Percentiles rank a stretch among this genome's conserved stretches.
Evolutionary conservation across 2,113 vertebrate species (phyloP).

Genomic region (Orcinus orca): DNA sequence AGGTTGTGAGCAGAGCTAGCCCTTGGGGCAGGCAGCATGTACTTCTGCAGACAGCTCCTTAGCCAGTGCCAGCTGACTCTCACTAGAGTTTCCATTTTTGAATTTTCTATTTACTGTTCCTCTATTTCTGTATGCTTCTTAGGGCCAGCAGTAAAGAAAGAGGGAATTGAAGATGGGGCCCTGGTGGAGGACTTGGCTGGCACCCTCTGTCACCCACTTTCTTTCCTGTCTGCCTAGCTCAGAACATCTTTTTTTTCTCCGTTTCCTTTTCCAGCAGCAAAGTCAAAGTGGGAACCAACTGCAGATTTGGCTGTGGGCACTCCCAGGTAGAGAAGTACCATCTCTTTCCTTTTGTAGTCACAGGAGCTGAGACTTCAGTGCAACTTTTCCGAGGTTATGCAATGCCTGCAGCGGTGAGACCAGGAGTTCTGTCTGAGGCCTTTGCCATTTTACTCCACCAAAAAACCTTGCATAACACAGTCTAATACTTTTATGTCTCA

Average conservation of each 20-base stretch:
- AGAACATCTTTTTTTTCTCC: not conserved
- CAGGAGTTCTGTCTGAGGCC: conserved; percentile 40
- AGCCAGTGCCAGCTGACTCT: not conserved
- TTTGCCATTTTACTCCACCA: conserved; percentile 51
- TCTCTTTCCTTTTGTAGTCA: not conserved
- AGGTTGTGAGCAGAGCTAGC: not conserved
- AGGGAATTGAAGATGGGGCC: not conserved
- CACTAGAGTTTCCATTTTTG: not conserved
- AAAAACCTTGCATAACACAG: conserved; percentile 36
- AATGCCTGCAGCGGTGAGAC: not conserved
- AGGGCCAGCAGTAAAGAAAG: not conserved
- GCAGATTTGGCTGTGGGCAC: not conserved
- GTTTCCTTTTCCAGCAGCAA: not conserved
- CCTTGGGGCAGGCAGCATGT: too few relatives aligned
- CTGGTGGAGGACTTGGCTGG: not conserved
- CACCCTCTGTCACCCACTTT: not conserved
- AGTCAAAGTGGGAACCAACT: not conserved
- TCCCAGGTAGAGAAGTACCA: not conserved
- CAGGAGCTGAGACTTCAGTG: not conserved
- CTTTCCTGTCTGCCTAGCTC: not conserved
- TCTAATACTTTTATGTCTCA: conserved; percentile 58
- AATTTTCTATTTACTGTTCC: not conserved
- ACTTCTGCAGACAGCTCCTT: not conserved
- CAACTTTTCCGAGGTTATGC: not conserved
- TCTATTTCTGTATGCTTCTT: not conserved